Conservation (phyloP, 2,888 invertebrate species). For the Brassicogethes aeneus region DNA sequence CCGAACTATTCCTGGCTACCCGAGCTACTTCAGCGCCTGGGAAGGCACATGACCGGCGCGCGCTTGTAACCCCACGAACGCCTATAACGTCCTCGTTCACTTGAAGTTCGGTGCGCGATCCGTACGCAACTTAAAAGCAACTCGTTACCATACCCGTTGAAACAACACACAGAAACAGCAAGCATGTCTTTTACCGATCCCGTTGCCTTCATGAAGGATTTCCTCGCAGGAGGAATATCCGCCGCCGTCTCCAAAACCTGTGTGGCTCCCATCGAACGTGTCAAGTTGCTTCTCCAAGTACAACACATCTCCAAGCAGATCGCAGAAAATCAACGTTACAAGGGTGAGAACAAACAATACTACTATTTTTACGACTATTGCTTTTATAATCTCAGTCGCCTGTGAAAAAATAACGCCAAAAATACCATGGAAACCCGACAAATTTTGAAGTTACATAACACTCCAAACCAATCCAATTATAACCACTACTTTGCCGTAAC, state of each 20-base stretch:
- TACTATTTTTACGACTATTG: too few species aligned
- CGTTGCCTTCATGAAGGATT: constrained; percentile 80
- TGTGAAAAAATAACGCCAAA: too few species aligned
- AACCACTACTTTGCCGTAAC: too few species aligned
- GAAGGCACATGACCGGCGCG: constrained; percentile 32
- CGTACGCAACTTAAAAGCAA: constrained; percentile 29
- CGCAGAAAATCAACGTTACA: constrained; percentile 77
- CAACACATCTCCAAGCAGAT: constrained; percentile 91
- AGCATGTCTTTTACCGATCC: constrained; percentile 55
- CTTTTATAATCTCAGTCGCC: too few species aligned
- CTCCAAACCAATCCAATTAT: too few species aligned
- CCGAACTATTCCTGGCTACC: constrained; percentile 25
- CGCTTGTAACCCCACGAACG: constrained; percentile 8
- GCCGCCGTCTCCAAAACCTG: constrained; percentile 92
- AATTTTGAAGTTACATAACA: too few species aligned
- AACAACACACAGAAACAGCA: constrained; percentile 11
- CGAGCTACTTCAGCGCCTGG: constrained; percentile 27
- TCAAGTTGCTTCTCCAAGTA: constrained; percentile 88
- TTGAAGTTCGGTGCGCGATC: constrained; percentile 48
- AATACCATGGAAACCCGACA: too few species aligned
- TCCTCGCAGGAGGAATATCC: constrained; percentile 83
- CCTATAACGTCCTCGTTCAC: constrained; percentile 31
- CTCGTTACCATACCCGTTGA: constrained; percentile 14
- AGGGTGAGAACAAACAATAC: too few species aligned
- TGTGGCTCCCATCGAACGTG: constrained; percentile 92